phyloP scores from a whole-genome alignment of 1,140 invertebrate genomes.

The Pissodes strobi region DNA sequence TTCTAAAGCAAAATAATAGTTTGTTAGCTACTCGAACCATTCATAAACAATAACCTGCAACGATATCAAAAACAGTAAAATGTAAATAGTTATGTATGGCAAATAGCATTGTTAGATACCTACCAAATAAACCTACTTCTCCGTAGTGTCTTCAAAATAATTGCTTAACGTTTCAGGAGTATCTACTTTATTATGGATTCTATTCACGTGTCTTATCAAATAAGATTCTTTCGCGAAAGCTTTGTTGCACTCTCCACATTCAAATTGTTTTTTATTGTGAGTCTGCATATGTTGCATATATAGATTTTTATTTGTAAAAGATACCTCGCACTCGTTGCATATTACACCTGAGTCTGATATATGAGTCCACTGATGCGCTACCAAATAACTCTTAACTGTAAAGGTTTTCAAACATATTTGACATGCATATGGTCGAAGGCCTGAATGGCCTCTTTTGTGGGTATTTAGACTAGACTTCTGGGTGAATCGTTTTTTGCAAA shows the following conservation, averaged over 20 bases:
- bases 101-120: too few species aligned
- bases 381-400: conserved; percentile 77
- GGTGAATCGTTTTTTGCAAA: conserved; percentile 76
- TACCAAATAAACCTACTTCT: too few species aligned
- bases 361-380: conserved; percentile 76
- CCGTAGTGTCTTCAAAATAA: too few species aligned
- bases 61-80: too few species aligned
- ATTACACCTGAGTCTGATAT: conserved; percentile 73
- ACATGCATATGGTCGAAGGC: conserved; percentile 78
- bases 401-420: conserved; percentile 75
- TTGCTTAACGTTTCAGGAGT: too few species aligned
- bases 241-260: conserved; percentile 72
- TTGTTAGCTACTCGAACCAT: too few species aligned
- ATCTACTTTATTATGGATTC: conserved; percentile 44
- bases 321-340: conserved; percentile 72
- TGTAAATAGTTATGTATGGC: too few species aligned
- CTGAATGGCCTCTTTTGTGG: conserved; percentile 82
- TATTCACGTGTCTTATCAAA: conserved; percentile 64
- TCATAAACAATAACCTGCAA: too few species aligned
- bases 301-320: conserved; percentile 67
- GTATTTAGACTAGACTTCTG: conserved; percentile 81
- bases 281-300: conserved; percentile 75
- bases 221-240: conserved; percentile 76
- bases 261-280: conserved; percentile 70
- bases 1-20: too few species aligned